A percentile compares a stretch with the other conserved stretches of the same genome.
Conservation (phyloP, 2,888 invertebrate species). For the Callinectes sapidus region DNA sequence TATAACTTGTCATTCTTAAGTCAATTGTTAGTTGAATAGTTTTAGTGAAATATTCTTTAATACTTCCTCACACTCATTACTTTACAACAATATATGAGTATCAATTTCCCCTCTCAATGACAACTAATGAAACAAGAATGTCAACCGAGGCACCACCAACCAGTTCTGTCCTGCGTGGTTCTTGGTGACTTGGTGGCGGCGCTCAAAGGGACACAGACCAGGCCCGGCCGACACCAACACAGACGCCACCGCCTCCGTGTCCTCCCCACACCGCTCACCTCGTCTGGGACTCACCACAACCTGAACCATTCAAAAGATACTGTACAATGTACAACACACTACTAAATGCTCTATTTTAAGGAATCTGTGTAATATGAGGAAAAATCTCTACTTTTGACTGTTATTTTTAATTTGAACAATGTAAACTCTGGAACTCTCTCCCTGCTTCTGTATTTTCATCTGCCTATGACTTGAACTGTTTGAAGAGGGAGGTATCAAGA, state of each 20-base stretch:
- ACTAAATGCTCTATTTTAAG: too few species aligned
- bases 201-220: slow-evolving; percentile 87
- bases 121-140: neutral
- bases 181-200: slow-evolving; percentile 81
- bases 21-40: too few species aligned
- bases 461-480: too few species aligned
- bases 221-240: slow-evolving; percentile 84
- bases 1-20: too few species aligned
- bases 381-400: too few species aligned
- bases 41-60: neutral
- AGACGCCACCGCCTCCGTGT: slow-evolving; percentile 80
- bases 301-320: slow-evolving; percentile 76
- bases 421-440: too few species aligned
- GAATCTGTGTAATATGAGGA: too few species aligned
- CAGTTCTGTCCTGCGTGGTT: slow-evolving; percentile 48
- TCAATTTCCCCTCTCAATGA: neutral
- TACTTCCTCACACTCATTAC: neutral
- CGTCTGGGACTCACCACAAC: slow-evolving; percentile 77
- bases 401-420: too few species aligned
- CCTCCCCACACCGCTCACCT: slow-evolving; percentile 73
- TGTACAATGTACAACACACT: neutral
- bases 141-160: slow-evolving; percentile 26
- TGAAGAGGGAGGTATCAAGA: too few species aligned
- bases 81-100: neutral
- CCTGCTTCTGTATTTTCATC: too few species aligned